Evolutionary conservation across 2,113 vertebrate species (phyloP).

Genomic region (Piprites chloris): DNA sequence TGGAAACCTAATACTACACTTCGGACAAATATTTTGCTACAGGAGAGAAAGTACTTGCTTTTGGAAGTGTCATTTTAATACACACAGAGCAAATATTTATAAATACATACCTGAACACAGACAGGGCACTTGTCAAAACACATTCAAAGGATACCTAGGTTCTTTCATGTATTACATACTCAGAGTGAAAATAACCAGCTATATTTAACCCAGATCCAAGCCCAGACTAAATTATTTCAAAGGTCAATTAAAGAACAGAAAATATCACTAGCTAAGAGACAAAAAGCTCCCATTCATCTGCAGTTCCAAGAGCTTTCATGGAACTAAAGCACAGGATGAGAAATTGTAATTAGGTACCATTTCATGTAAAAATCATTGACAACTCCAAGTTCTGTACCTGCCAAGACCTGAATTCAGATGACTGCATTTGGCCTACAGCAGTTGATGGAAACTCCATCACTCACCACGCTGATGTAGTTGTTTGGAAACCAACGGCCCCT

Average conservation of each 20-base stretch:
- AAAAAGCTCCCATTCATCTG: not conserved
- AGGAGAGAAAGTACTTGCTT: not conserved
- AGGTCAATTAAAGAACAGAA: slow-evolving; percentile 62
- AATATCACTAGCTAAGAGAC: not conserved
- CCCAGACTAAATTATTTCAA: slow-evolving; percentile 47
- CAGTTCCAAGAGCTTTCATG: not conserved
- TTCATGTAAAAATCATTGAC: slow-evolving; percentile 8
- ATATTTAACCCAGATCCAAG: slow-evolving; percentile 61
- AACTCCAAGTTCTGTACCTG: slow-evolving; percentile 23
- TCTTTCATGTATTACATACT: slow-evolving; percentile 45
- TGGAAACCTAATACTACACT: not conserved
- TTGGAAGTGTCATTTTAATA: slow-evolving; percentile 1
- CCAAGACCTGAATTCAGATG: slow-evolving; percentile 56
- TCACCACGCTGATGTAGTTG: slow-evolving; percentile 36
- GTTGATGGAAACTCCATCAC: slow-evolving; percentile 62
- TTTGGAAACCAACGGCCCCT: slow-evolving; percentile 43
- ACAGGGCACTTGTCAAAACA: slow-evolving; percentile 45
- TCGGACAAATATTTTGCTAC: slow-evolving; percentile 1
- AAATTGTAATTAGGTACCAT: not conserved
- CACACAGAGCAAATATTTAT: not conserved
- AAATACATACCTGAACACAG: slow-evolving; percentile 49
- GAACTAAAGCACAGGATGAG: not conserved
- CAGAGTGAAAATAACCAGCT: slow-evolving; percentile 53
- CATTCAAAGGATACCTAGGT: slow-evolving; percentile 62
- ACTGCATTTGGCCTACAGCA: slow-evolving; percentile 52